phyloP scores from a whole-genome alignment of 2,113 vertebrate species.

The Rhabdornis inornatus region DNA sequence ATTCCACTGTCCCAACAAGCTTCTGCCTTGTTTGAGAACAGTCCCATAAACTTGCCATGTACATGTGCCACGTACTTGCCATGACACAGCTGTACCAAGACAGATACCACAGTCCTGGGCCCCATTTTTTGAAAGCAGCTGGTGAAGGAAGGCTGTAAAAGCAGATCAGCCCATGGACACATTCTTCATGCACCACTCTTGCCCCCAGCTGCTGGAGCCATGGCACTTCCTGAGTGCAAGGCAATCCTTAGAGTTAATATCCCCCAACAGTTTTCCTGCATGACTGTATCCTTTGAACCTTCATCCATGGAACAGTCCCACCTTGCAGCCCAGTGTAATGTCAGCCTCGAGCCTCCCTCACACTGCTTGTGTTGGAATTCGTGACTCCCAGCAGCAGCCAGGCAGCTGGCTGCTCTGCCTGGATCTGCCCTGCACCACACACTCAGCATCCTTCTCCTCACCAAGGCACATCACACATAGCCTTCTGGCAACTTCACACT shows the following conservation, averaged over 20 bases:
- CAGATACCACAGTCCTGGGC: not conserved
- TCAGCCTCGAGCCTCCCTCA: fast-evolving
- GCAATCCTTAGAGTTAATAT: not conserved
- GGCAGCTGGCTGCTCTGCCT: not conserved
- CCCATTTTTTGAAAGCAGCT: not conserved
- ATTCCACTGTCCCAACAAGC: not conserved
- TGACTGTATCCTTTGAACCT: not conserved
- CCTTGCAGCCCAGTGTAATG: fast-evolving
- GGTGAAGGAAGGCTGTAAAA: not conserved
- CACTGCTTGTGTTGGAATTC: fast-evolving
- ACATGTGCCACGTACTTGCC: fast-evolving
- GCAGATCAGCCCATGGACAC: not conserved
- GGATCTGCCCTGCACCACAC: fast-evolving
- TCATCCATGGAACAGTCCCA: not conserved
- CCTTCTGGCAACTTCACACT: not conserved
- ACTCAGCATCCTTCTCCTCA: not conserved
- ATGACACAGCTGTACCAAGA: not conserved
- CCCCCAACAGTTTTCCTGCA: not conserved
- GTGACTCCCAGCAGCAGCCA: fast-evolving
- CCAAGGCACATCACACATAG: fast-evolving
- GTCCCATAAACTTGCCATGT: fast-evolving
- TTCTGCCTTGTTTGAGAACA: not conserved
- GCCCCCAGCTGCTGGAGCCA: fast-evolving
- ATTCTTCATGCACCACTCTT: fast-evolving
- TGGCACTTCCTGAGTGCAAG: not conserved